Evolutionary conservation across 2,888 invertebrate species (phyloP).

Genomic region (Cecidostiba fungosa): DNA sequence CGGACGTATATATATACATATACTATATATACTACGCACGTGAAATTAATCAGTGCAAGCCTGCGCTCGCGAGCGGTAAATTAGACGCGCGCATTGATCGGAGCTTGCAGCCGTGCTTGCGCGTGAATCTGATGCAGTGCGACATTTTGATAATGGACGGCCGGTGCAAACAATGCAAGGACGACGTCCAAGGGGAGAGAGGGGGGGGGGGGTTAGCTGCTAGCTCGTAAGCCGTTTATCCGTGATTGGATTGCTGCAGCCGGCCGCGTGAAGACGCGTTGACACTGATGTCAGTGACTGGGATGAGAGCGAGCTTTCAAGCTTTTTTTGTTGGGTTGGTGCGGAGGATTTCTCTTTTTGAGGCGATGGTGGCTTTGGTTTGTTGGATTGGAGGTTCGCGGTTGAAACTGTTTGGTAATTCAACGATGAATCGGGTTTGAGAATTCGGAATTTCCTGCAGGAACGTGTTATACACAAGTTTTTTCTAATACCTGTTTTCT

Average conservation of each 20-base stretch:
- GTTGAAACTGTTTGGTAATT: too few species aligned
- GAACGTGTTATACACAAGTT: too few species aligned
- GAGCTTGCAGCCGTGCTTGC: background rate
- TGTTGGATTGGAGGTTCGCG: too few species aligned
- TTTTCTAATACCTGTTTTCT: too few species aligned
- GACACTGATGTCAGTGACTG: constrained; percentile 9
- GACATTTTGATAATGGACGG: constrained; percentile 49
- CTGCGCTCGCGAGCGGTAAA: background rate
- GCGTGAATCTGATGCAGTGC: constrained; percentile 48
- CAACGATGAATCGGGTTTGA: too few species aligned
- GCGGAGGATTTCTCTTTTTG: background rate
- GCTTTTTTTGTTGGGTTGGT: background rate
- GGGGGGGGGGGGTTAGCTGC: background rate
- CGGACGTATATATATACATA: too few species aligned
- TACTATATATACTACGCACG: too few species aligned
- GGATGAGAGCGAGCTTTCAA: constrained; percentile 14
- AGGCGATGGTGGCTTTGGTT: background rate
- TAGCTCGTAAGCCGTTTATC: constrained; percentile 34
- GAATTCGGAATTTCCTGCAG: too few species aligned
- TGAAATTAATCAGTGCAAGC: constrained; percentile 1
- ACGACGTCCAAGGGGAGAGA: background rate
- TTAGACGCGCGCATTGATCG: constrained; percentile 7
- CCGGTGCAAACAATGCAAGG: constrained; percentile 40
- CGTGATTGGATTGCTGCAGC: constrained; percentile 14
- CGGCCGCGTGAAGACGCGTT: background rate